A percentile compares a stretch with the other conserved stretches of the same genome.
phyloP scores from a whole-genome alignment of 2,888 invertebrate genomes.

The Volucella inflata region DNA sequence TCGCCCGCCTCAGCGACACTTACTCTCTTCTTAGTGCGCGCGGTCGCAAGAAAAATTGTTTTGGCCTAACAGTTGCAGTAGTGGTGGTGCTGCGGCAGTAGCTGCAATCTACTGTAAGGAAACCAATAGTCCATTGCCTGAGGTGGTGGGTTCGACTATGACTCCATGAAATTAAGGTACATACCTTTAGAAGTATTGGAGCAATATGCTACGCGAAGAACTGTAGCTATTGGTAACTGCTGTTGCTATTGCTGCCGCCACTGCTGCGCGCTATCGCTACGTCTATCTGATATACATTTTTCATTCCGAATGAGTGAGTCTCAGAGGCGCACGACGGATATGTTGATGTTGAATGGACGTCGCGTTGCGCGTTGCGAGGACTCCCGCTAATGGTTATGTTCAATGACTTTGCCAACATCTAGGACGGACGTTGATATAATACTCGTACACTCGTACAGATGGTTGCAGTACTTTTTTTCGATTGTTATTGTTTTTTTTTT shows the following conservation, averaged over 20 bases:
- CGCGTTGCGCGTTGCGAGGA: constrained; percentile 74
- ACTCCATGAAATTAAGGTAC: constrained; percentile 70
- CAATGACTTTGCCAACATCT: constrained; percentile 76
- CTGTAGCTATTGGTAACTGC: constrained; percentile 42
- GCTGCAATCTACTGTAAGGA: constrained; percentile 71
- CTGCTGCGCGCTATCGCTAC: constrained; percentile 72
- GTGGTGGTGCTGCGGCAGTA: constrained; percentile 47
- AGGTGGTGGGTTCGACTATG: constrained; percentile 58
- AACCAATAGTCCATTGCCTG: constrained; percentile 62
- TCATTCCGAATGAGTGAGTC: constrained; percentile 76
- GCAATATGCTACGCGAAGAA: constrained; percentile 64
- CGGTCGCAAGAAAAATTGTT: constrained; percentile 66
- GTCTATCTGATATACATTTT: constrained; percentile 76
- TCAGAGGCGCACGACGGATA: constrained; percentile 75
- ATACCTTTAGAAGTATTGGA: constrained; percentile 58
- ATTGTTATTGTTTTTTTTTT: constrained; percentile 24
- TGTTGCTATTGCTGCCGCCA: constrained; percentile 50
- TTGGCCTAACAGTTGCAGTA: constrained; percentile 66
- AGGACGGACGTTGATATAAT: constrained; percentile 74
- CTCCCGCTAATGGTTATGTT: constrained; percentile 76
- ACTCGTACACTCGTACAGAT: constrained; percentile 44
- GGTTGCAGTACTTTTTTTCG: constrained; percentile 28
- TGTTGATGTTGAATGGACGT: constrained; percentile 75
- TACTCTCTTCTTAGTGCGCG: constrained; percentile 32
- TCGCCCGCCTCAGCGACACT: constrained; percentile 69